Percentiles rank a stretch among this genome's conserved stretches.
Evolutionary conservation across 2,888 invertebrate species (phyloP).

Genomic region (Tetragonula carbonaria): DNA sequence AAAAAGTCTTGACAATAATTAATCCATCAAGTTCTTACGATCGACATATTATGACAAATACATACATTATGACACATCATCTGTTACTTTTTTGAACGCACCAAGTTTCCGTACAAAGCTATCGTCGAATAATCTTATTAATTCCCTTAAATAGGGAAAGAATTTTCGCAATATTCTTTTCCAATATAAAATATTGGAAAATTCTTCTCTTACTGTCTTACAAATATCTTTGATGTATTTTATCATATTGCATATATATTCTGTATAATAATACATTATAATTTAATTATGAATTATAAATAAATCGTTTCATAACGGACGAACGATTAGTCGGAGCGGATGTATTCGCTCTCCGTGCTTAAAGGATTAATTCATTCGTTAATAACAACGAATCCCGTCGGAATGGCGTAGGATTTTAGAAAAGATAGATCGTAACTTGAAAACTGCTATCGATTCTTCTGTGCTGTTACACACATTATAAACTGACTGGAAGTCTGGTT

Average conservation of each 20-base stretch:
- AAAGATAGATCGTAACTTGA: constrained; percentile 43
- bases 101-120: neutral
- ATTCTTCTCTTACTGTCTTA: no score
- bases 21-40: constrained; percentile 14
- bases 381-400: neutral
- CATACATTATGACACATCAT: neutral
- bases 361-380: neutral
- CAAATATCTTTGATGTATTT: no score
- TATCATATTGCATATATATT: no score
- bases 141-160: no score
- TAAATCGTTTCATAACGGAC: no score
- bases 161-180: no score
- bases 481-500: constrained; percentile 61
- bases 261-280: no score
- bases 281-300: no score
- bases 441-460: constrained; percentile 58
- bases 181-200: no score
- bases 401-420: constrained; percentile 25
- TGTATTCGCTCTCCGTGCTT: no score
- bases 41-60: constrained; percentile 12
- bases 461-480: constrained; percentile 48
- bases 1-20: constrained; percentile 42
- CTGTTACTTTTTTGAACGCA: neutral
- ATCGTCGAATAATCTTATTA: neutral
- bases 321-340: no score